phyloP scores from a whole-genome alignment of 2,797 vertebrate genomes.

The Pseudotriccus pelzelni region DNA sequence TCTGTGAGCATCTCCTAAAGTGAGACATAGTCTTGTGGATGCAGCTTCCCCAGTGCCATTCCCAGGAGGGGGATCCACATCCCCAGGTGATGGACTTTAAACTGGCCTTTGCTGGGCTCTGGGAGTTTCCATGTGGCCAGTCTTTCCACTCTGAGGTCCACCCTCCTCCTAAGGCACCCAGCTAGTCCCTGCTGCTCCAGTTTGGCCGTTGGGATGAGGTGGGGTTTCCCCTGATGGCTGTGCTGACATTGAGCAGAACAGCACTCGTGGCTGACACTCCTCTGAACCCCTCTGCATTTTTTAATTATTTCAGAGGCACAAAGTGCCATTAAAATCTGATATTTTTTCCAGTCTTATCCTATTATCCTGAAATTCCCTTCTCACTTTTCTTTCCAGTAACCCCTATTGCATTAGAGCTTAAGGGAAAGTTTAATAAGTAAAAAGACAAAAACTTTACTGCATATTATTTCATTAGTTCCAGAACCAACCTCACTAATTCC shows the following conservation, averaged over 20 bases:
- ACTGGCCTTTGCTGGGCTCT: neutral
- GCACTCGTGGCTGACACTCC: no score
- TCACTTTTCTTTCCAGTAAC: neutral
- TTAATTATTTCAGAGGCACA: neutral
- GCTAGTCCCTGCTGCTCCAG: no score
- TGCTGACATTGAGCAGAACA: neutral
- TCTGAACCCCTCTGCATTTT: neutral
- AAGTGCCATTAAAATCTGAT: neutral
- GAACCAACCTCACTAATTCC: slow-evolving; percentile 37
- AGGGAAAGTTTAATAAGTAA: slow-evolving; percentile 43
- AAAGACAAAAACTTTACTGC: slow-evolving; percentile 44
- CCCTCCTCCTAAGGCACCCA: neutral
- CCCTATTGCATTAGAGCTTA: neutral
- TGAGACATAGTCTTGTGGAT: fast-evolving
- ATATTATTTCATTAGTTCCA: slow-evolving; percentile 49
- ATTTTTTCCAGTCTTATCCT: neutral
- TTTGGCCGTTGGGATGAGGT: neutral
- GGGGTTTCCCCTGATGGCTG: neutral
- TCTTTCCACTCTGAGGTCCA: neutral
- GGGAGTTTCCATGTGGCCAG: neutral
- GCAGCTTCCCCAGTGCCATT: neutral
- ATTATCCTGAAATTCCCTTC: neutral
- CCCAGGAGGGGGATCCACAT: neutral
- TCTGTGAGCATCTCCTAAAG: neutral
- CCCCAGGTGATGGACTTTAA: neutral